Conservation (phyloP, 92 coral and sea anemone genomes). For the Plumapathes pennacea region DNA sequence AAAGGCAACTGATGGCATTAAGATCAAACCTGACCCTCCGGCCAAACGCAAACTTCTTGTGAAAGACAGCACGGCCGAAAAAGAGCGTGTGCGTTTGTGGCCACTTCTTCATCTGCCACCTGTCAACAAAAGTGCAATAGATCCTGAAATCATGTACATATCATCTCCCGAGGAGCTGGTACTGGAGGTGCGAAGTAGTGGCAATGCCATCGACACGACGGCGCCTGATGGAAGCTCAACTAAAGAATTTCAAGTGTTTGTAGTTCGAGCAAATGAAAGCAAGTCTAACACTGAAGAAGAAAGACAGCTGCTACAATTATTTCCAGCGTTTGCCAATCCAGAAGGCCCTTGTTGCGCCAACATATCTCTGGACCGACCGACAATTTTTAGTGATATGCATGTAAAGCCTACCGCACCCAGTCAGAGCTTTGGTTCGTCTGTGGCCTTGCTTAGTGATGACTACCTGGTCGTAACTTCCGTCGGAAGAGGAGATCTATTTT, state of each 20-base stretch:
- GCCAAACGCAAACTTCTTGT: slow-evolving; percentile 50
- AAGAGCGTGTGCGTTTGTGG: slow-evolving; percentile 75
- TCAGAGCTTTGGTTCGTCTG: slow-evolving; percentile 68
- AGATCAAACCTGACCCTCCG: slow-evolving; percentile 75
- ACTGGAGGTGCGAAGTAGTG: slow-evolving; percentile 35
- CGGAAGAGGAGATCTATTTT: slow-evolving; percentile 65
- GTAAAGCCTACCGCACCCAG: slow-evolving; percentile 66
- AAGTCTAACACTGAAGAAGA: slow-evolving; percentile 76
- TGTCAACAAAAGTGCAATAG: slow-evolving; percentile 45
- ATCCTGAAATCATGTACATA: slow-evolving; percentile 54
- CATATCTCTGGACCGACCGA: slow-evolving; percentile 27
- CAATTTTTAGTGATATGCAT: slow-evolving; percentile 66
- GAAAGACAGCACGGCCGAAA: slow-evolving; percentile 60
- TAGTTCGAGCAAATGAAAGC: slow-evolving; percentile 72
- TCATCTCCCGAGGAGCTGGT: slow-evolving; percentile 66
- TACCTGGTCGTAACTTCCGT: slow-evolving; percentile 60
- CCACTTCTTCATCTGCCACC: slow-evolving; percentile 64
- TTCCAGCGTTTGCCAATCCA: slow-evolving; percentile 73
- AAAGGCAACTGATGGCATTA: slow-evolving; percentile 73
- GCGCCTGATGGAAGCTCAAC: slow-evolving; percentile 65
- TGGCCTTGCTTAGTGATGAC: slow-evolving; percentile 51
- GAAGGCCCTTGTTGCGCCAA: slow-evolving; percentile 82
- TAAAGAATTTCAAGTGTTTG: slow-evolving; percentile 63
- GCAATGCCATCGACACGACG: slow-evolving; percentile 34
- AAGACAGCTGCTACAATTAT: slow-evolving; percentile 44